These are phyloP conservation scores for Sthenelais limicola DNA, from an alignment of 2,888 invertebrate species.

Conservation along the genomic window DNA sequence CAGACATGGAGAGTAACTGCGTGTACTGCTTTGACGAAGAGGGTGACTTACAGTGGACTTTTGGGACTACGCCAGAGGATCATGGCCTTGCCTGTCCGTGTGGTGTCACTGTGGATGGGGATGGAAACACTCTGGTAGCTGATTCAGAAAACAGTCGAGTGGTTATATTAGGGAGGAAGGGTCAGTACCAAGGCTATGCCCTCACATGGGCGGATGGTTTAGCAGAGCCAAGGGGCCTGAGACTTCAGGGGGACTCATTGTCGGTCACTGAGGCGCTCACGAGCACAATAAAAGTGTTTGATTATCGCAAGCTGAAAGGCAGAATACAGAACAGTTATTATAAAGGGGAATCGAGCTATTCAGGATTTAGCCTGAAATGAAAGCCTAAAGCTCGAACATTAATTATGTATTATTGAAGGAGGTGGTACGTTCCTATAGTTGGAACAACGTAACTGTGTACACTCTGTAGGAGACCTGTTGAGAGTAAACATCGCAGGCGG, in stretches of 20 bases:
- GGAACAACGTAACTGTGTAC: too few species aligned
- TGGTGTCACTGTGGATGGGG: slow-evolving; percentile 28
- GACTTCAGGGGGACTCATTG: slow-evolving; percentile 39
- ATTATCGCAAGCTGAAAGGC: slow-evolving; percentile 31
- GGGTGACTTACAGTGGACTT: slow-evolving; percentile 9
- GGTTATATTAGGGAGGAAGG: slow-evolving; percentile 23
- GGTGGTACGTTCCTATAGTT: too few species aligned
- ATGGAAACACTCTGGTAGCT: slow-evolving; percentile 40
- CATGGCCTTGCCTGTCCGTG: slow-evolving; percentile 5
- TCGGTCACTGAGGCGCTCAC: slow-evolving; percentile 45
- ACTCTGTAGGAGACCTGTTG: too few species aligned
- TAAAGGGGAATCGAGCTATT: too few species aligned
- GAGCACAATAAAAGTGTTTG: slow-evolving; percentile 42
- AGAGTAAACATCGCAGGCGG: too few species aligned
- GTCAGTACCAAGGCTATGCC: slow-evolving; percentile 1
- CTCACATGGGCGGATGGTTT: slow-evolving; percentile 45
- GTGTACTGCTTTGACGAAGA: slow-evolving; percentile 26
- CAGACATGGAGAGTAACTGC: slow-evolving; percentile 32
- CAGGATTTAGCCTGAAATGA: too few species aligned
- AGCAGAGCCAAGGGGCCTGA: slow-evolving; percentile 35
- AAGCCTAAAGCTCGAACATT: too few species aligned
- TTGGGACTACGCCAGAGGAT: background rate
- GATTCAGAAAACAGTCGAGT: slow-evolving; percentile 42
- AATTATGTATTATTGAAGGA: too few species aligned
- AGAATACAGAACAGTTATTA: too few species aligned